These are phyloP conservation scores for Platygyra sinensis DNA, from an alignment of 64 coral and sea anemone genomes.

Conservation along the genomic window DNA sequence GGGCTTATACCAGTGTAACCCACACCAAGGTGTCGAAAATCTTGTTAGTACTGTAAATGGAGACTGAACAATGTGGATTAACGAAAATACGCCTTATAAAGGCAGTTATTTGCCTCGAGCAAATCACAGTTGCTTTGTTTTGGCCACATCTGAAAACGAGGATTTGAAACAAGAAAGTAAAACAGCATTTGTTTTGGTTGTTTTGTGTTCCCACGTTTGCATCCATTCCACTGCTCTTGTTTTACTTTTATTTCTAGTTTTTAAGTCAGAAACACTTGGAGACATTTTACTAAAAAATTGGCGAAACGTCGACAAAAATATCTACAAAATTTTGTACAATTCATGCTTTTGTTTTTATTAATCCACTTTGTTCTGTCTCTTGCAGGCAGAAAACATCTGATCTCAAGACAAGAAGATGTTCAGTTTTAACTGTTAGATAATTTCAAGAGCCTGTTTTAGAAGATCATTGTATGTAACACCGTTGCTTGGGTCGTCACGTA, in stretches of 20 bases:
- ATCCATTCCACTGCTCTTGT: background rate
- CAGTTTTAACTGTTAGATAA: conserved; percentile 8
- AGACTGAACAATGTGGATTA: conserved; percentile 69
- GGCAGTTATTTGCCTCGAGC: background rate
- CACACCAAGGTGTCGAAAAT: too few species aligned
- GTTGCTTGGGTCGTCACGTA: background rate
- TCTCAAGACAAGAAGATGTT: conserved; percentile 42
- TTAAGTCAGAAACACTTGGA: background rate
- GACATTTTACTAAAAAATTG: background rate
- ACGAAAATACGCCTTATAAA: background rate
- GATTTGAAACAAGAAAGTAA: background rate
- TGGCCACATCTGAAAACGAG: background rate
- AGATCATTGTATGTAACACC: background rate
- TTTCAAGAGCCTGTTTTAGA: background rate
- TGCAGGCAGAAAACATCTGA: conserved; percentile 98
- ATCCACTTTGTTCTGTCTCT: conserved; percentile 99
- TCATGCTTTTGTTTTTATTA: conserved; percentile 65
- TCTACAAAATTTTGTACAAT: background rate
- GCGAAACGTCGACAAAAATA: background rate
- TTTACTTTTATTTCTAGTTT: background rate
- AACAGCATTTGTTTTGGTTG: background rate
- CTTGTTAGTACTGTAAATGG: background rate
- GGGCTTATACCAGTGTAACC: background rate
- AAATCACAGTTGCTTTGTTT: background rate
- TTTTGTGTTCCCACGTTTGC: background rate